Conservation (phyloP, 2,797 vertebrate genomes). For the Oreochromis mossambicus region DNA sequence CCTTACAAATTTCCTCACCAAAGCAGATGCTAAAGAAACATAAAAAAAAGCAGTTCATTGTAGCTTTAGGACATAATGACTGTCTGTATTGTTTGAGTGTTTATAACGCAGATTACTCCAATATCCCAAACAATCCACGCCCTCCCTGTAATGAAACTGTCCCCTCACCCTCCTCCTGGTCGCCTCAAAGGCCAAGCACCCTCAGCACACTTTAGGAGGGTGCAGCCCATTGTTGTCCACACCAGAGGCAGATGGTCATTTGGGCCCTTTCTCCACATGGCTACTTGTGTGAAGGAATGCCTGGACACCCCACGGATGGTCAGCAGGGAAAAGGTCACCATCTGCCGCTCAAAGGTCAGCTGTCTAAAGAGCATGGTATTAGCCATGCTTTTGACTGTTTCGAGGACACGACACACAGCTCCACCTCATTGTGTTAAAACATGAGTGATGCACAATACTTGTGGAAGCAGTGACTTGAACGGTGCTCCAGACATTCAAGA, state of each 20-base stretch:
- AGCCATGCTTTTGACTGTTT: conserved; percentile 6
- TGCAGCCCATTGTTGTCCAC: conserved; percentile 56
- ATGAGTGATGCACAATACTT: not conserved
- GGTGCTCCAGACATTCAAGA: not conserved
- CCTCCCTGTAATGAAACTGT: not conserved
- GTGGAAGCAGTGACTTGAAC: not conserved
- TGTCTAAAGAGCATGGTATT: conserved; percentile 22
- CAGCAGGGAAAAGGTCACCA: conserved; percentile 62
- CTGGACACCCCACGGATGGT: conserved; percentile 50
- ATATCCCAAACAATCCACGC: not conserved
- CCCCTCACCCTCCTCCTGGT: conserved; percentile 20
- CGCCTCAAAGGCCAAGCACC: conserved; percentile 46
- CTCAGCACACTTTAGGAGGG: conserved; percentile 63
- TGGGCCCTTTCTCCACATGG: conserved; percentile 45
- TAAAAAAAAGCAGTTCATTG: not conserved
- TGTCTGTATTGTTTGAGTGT: not conserved
- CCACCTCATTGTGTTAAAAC: not conserved
- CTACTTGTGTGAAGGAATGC: conserved; percentile 67
- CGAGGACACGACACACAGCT: not conserved
- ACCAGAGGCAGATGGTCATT: conserved; percentile 71
- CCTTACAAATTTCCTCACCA: not conserved
- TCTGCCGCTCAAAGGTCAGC: conserved; percentile 67
- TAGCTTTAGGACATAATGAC: not conserved
- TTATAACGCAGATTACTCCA: not conserved
- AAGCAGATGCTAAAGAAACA: not conserved